phyloP scores from a whole-genome alignment of 2,888 invertebrate species.

The Drosophila formosana region DNA sequence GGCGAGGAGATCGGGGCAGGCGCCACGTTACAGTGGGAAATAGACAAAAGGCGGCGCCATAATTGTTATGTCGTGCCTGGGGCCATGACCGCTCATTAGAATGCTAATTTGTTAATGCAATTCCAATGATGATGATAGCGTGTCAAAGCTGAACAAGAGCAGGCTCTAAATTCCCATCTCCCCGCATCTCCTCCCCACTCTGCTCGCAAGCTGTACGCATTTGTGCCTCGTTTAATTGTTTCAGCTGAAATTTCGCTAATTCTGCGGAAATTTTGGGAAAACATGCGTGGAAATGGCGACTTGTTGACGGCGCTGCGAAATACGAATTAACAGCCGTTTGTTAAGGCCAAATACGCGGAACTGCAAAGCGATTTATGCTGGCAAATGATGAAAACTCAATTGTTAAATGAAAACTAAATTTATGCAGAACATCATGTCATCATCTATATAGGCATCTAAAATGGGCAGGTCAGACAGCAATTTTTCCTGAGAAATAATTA shows the following conservation, averaged over 20 bases:
- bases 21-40: background rate
- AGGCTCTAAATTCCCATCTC: background rate
- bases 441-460: too few species aligned
- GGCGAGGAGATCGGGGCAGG: background rate
- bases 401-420: conserved; percentile 5
- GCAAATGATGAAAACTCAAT: conserved; percentile 1
- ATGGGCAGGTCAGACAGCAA: background rate
- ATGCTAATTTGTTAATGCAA: conserved; percentile 77
- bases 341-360: conserved; percentile 30
- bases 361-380: conserved; percentile 1
- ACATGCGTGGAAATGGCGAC: conserved; percentile 6
- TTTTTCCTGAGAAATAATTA: too few species aligned
- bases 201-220: conserved; percentile 52
- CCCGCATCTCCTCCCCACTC: background rate
- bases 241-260: conserved; percentile 33
- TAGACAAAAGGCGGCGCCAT: conserved; percentile 66
- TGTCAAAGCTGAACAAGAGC: conserved; percentile 24
- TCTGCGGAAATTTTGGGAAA: conserved; percentile 34
- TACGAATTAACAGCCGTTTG: conserved; percentile 7
- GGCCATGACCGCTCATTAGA: conserved; percentile 64
- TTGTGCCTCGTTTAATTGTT: conserved; percentile 63
- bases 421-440: too few species aligned
- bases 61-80: conserved; percentile 63
- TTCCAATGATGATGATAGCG: conserved; percentile 46
- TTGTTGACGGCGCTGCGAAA: background rate